Base-by-base conservation (phyloP, 2,888 invertebrate genomes). In the Cylindroiulus punctatus region DNA sequence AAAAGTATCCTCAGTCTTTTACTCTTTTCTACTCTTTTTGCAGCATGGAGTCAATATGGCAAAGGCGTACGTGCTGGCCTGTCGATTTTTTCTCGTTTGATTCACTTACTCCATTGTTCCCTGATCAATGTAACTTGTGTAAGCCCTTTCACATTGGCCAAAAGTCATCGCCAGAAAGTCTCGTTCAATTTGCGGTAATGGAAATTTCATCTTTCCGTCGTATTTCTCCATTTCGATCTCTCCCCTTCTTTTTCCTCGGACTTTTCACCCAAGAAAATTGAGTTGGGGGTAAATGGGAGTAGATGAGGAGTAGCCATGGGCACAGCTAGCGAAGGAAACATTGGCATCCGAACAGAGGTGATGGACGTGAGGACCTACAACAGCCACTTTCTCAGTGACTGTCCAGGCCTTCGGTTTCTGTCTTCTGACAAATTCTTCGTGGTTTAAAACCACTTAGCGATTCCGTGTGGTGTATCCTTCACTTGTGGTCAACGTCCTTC, bases 121-220 rank as follows among this genome's bases (percentile, higher is more conserved):
- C 76, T 76, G 76, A 76, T 76, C 76, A 76, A 76, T 76, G 76
- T 30, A 76, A 76, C 76, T 76, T 76, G 76, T 76, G 76, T 76
- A 76, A 76, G 76, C 76, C 76, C 76, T 76, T 76, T 76, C 76
- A 30, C 76, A 76, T 76, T 76, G 76, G 76, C 76, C 76, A 76
- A 76, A 76, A 76, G 76, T 76, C 76, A 76, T 76, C 76, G 76
- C 76, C 76, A 76, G 76, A 76, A 76, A 76, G 76, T 76, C 76
- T 76, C 76, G 76, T 76, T 76, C 76, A 76, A 76, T 76, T 76
- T 76, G 76, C 76, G 76, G 76, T 76, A 76, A 76, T 76, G 76
- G 76, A 76, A 76, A 76, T 76, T 76, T 76, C 76, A 76, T 76
- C 76, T 76, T 76, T 76, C 76, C 26, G 30, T 76, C 76, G 76